Evolutionary conservation across 2,888 invertebrate species (phyloP).

Genomic region (Nysson spinosus): DNA sequence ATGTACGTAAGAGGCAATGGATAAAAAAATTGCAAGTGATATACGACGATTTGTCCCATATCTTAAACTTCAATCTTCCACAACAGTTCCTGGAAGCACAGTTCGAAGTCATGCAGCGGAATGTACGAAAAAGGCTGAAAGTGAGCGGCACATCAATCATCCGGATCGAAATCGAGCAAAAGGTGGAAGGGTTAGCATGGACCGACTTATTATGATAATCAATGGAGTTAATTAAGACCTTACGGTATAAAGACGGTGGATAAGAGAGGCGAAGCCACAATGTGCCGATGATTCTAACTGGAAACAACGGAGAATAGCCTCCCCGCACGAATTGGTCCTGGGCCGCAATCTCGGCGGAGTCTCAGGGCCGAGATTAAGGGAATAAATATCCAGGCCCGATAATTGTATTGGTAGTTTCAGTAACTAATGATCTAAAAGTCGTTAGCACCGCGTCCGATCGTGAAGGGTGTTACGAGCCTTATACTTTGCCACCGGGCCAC

Average conservation of each 20-base stretch:
- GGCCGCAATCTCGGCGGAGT: conserved; percentile 66
- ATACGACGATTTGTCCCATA: too few species aligned
- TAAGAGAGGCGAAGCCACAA: conserved; percentile 17
- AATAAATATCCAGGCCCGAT: conserved; percentile 75
- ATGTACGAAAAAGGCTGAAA: conserved; percentile 8
- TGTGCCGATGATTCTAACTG: conserved; percentile 12
- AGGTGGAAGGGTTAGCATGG: neutral
- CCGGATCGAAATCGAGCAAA: neutral
- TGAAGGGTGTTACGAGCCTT: conserved; percentile 62
- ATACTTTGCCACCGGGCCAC: conserved; percentile 38
- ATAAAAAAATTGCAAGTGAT: too few species aligned
- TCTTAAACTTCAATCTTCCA: neutral
- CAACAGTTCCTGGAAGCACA: too few species aligned
- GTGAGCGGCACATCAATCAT: conserved; percentile 40
- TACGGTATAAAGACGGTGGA: conserved; percentile 32
- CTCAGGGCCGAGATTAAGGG: conserved; percentile 69
- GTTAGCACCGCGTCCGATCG: conserved; percentile 68
- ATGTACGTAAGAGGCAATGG: too few species aligned
- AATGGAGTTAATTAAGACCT: conserved; percentile 52
- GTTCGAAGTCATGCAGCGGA: too few species aligned
- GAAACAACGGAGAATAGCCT: conserved; percentile 42
- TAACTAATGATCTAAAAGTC: conserved; percentile 77
- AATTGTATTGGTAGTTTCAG: conserved; percentile 77
- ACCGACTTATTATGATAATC: conserved; percentile 55
- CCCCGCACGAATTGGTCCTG: conserved; percentile 61